Conservation (phyloP, 1,140 invertebrate species). For the Ips nitidus region DNA sequence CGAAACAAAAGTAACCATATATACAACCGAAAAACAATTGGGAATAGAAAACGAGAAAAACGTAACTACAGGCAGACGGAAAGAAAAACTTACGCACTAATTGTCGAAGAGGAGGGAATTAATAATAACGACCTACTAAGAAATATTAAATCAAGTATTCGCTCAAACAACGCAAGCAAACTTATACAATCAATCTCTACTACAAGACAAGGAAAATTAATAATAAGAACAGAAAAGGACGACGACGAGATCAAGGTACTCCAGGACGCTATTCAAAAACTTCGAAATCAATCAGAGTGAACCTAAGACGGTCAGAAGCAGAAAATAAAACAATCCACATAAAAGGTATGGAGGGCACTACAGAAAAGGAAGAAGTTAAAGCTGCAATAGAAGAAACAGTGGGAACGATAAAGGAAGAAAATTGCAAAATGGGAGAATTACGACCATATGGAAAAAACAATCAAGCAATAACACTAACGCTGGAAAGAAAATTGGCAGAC, state of each 20-base stretch:
- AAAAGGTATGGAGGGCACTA: slow-evolving; percentile 13
- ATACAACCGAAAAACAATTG: not conserved
- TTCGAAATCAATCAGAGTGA: not conserved
- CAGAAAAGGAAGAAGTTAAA: slow-evolving; percentile 17
- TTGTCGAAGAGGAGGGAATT: not conserved
- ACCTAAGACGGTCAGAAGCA: too few relatives aligned
- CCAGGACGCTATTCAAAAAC: not conserved
- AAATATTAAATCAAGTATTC: not conserved
- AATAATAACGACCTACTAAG: not conserved
- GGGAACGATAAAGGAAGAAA: not conserved
- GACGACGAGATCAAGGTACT: not conserved
- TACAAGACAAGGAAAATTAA: not conserved
- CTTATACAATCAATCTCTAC: not conserved
- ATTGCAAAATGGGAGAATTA: not conserved
- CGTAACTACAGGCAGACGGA: not conserved
- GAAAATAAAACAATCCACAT: slow-evolving; percentile 2
- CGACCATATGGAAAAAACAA: slow-evolving; percentile 12
- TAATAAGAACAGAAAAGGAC: not conserved
- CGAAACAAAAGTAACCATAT: not conserved
- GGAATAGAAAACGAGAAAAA: not conserved
- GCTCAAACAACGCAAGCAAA: not conserved
- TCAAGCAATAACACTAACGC: slow-evolving; percentile 8
- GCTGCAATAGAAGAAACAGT: not conserved
- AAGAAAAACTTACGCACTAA: not conserved
- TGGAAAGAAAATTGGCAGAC: not conserved